Evolutionary conservation across 1,140 invertebrate genomes (phyloP), one percentile per base, ranked within the genome.

Genomic region (Cydia amplana): DNA sequence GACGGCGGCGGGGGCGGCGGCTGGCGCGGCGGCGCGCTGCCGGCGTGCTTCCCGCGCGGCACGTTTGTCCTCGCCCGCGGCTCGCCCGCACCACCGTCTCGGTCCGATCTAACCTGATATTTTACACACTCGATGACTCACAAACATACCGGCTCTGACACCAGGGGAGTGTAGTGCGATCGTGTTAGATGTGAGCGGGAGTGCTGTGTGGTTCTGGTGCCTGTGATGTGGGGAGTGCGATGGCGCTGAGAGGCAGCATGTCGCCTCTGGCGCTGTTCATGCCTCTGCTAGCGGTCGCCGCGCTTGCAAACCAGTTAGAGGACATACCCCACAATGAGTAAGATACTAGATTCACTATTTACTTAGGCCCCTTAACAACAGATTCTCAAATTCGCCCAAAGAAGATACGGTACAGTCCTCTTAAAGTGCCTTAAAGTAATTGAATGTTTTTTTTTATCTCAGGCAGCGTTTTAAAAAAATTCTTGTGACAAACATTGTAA

Each of bases 321-420:
- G 96, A 97, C 87, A 97, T 97, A 85, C 96, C 96, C 63, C 96
- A 97, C 88, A 96, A 96, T 91, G 96, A 97, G 96, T 97, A 94
- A 96, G 96, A 94, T 10, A 70, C 65, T 40, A n/a, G n/a, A 51
- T 51, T 51, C 5, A 18, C n/a, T 51, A 51, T 51, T 70, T 40
- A 40, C n/a, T 18, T 36, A 60, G 7, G 4, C 7, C 12, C 6
- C 23, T 60, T 23, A 0, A 23, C 18, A 20, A 60, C 55, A 60
- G 0, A 60, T 60, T 60, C 55, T n/a, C 55, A 60, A 60, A 60
- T 60, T 12, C 20, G 6, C 20, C 18, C 12, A 20, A 60, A 20
- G 2, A 23, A 60, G 9, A 2, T 23, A 20, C 1, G 28, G 28
- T 28, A 10, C 1, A 60, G 4, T 18, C 2, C 4, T n/a, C 55